phyloP scores from a whole-genome alignment of 2,113 vertebrate species.

The Bothrops jararaca region DNA sequence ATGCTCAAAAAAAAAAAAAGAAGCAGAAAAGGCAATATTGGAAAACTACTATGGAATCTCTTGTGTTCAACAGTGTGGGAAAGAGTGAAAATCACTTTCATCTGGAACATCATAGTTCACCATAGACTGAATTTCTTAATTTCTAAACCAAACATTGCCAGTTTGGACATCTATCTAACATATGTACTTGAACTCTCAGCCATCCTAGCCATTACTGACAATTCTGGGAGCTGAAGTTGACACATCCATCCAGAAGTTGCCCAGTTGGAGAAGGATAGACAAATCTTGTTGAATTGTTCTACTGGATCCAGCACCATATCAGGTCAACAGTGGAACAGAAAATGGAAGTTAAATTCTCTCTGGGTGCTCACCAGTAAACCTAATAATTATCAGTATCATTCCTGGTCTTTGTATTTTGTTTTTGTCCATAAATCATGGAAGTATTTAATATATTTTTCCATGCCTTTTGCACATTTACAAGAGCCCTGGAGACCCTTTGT shows the following conservation, averaged over 20 bases:
- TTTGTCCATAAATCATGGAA: neutral
- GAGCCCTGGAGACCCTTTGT: neutral
- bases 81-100: neutral
- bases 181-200: neutral
- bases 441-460: neutral
- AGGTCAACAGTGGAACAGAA: neutral
- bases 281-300: neutral
- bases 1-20: constrained; percentile 35
- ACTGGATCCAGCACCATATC: neutral
- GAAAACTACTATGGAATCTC: constrained; percentile 38
- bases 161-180: neutral
- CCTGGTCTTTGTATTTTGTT: neutral
- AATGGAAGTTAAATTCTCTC: neutral
- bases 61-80: neutral
- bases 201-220: neutral
- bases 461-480: neutral
- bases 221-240: neutral
- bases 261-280: neutral
- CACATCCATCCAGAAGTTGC: neutral
- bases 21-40: constrained; percentile 42
- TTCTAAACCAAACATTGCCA: neutral
- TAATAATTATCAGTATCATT: neutral
- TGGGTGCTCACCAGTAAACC: neutral
- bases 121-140: neutral
- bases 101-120: neutral